phyloP scores from a whole-genome alignment of 2,888 invertebrate species.

The Laspeyria flexula region DNA sequence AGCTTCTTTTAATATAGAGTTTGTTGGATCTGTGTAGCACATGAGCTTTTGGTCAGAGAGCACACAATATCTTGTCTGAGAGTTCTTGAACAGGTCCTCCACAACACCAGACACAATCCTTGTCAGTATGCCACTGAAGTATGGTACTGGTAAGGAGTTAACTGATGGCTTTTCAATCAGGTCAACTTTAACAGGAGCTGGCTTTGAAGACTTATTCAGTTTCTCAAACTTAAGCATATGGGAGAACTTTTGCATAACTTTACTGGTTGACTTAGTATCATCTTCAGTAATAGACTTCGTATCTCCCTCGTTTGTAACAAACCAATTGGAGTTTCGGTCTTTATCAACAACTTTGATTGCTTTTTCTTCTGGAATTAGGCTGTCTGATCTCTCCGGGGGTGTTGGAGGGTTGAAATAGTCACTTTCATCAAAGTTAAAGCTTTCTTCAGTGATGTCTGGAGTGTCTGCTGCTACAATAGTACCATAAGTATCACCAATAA shows the following conservation, averaged over 20 bases:
- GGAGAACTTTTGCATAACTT: conserved; percentile 74
- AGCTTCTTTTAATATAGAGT: conserved; percentile 89
- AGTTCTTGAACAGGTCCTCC: conserved; percentile 91
- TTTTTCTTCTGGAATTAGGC: conserved; percentile 77
- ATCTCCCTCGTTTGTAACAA: conserved; percentile 53
- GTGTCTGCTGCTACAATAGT: conserved; percentile 82
- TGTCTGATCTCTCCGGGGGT: conserved; percentile 88
- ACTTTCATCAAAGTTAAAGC: conserved; percentile 67
- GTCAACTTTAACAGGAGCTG: conserved; percentile 52
- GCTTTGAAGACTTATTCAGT: conserved; percentile 64
- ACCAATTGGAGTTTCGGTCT: conserved; percentile 79
- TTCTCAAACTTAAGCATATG: conserved; percentile 82
- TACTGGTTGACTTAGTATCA: conserved; percentile 56
- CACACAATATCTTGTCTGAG: conserved; percentile 90
- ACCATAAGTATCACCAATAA: conserved; percentile 89
- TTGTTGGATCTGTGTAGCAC: conserved; percentile 90
- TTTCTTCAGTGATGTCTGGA: conserved; percentile 70
- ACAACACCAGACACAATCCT: conserved; percentile 87
- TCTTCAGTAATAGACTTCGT: conserved; percentile 46
- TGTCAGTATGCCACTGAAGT: conserved; percentile 87
- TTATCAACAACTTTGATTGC: conserved; percentile 48
- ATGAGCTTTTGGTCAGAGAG: conserved; percentile 90
- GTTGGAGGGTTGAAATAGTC: conserved; percentile 86
- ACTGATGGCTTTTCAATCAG: conserved; percentile 83
- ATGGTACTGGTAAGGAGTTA: conserved; percentile 73